These are phyloP conservation scores for Porites divaricata DNA, from an alignment of 92 coral and sea anemone species.

Conservation along the genomic window DNA sequence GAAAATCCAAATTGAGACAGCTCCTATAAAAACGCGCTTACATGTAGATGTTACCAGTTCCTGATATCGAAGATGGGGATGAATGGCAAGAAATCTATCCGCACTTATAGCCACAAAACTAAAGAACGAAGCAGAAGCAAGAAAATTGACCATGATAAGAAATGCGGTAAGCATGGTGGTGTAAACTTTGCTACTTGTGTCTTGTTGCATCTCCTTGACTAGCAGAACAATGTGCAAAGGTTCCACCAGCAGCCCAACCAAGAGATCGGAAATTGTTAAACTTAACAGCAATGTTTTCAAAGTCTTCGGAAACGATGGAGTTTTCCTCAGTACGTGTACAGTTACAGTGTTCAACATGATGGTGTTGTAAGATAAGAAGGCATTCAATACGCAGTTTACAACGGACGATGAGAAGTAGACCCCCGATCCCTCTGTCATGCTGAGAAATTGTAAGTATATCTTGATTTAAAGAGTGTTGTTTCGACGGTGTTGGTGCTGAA, in stretches of 20 bases:
- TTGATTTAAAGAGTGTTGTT: too few species aligned
- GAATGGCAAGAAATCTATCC: background rate
- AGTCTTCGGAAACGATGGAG: background rate
- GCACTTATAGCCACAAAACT: background rate
- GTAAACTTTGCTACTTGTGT: background rate
- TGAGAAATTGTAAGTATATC: too few species aligned
- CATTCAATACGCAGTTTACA: too few species aligned
- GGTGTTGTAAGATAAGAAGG: too few species aligned
- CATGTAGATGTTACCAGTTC: background rate
- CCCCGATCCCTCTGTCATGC: background rate
- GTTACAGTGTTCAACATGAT: too few species aligned
- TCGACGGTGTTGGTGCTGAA: too few species aligned
- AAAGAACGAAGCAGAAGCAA: background rate
- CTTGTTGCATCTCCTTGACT: background rate
- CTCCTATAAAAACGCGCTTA: background rate
- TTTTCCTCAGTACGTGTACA: background rate
- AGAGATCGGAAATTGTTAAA: background rate
- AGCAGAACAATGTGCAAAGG: background rate
- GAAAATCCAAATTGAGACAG: background rate
- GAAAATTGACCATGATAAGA: too few species aligned
- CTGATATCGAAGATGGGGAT: conserved; percentile 3
- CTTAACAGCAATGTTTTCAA: background rate
- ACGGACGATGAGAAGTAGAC: background rate
- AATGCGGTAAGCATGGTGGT: too few species aligned
- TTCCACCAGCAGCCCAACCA: background rate